Evolutionary conservation across 1,140 invertebrate genomes (phyloP), one percentile per base, ranked within the genome.

Genomic region (Olivierus martensii): DNA sequence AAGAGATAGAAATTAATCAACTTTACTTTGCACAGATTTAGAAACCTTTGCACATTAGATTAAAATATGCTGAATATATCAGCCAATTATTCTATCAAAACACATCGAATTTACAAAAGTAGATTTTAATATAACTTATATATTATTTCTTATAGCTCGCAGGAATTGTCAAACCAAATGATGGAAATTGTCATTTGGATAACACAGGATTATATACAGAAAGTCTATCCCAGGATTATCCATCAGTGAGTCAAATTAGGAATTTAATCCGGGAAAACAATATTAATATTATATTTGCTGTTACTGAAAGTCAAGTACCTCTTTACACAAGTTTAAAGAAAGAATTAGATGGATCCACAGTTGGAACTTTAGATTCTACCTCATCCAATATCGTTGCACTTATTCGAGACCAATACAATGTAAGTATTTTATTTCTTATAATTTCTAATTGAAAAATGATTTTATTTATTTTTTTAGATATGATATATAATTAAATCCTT

Each of bases 211-310:
- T 75, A 10, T 94, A 95, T 67, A 89, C 84, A 1, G 71, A 79
- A 61, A 79, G 75, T 36, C 71, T 70, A 10, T 61, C 70, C 0
- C 86, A 93, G 71, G 94, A 99, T 70, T 99, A 99, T 72, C 95
- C 95, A 2, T 96, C 92, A 47, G 87, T 99, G 51, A 92, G 91
- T 42, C 69, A 75, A 59, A 66, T 78, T 18, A 69, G 73, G 37
- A 63, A 84, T 82, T 89, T 89, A 71, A 85, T 94, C 18, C 88
- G 87, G 62, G 80, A 96, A 63, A 87, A 94, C 63, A 83, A 89
- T 18, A 89, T 98, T 54, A 95, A 95, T 66, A 77, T 99, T 44
- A 96, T 99, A 59, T 99, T 98, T 76, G 93, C 94, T 15, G 92
- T 98, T 18, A 93, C 88, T 0, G 71, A 79, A 39, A 79, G 82